Percentiles rank a stretch among this genome's conserved stretches.
Conservation (phyloP, 2,797 vertebrate genomes). For the Hippocampus kuda region DNA sequence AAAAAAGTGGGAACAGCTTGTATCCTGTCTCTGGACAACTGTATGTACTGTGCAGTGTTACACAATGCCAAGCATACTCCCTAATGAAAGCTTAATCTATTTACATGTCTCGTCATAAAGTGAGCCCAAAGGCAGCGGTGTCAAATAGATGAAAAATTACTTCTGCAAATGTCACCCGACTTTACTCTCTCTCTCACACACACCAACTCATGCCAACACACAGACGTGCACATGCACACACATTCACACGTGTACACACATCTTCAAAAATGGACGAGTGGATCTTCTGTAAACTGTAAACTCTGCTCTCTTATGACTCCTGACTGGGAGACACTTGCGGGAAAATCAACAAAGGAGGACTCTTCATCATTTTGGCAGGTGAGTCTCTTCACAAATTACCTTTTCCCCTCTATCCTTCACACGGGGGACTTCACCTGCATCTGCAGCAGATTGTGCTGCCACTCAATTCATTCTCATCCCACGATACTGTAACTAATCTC, state of each 20-base stretch:
- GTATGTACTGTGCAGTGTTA: neutral
- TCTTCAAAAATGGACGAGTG: constrained; percentile 52
- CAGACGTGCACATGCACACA: constrained; percentile 57
- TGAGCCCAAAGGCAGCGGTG: constrained; percentile 48
- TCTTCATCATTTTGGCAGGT: constrained; percentile 88
- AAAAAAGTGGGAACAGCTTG: constrained; percentile 4
- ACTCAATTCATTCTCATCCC: constrained; percentile 56
- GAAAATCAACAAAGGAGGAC: constrained; percentile 69
- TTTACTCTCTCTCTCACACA: constrained; percentile 55
- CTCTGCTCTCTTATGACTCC: constrained; percentile 73
- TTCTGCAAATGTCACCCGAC: constrained; percentile 54
- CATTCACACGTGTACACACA: constrained; percentile 44
- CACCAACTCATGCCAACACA: constrained; percentile 48
- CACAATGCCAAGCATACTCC: constrained; percentile 28
- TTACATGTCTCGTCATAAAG: constrained; percentile 49
- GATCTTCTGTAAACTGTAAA: constrained; percentile 73
- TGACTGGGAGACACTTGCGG: constrained; percentile 65
- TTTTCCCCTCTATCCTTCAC: constrained; percentile 75
- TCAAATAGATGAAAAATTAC: constrained; percentile 44
- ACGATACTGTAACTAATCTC: constrained; percentile 46
- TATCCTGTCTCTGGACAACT: constrained; percentile 12
- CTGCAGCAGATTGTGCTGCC: constrained; percentile 49
- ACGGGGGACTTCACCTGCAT: constrained; percentile 66
- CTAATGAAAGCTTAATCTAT: constrained; percentile 51
- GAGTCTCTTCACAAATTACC: constrained; percentile 83